Base-by-base conservation (phyloP, 2,888 invertebrate genomes). In the Philhelius pedissequus region DNA sequence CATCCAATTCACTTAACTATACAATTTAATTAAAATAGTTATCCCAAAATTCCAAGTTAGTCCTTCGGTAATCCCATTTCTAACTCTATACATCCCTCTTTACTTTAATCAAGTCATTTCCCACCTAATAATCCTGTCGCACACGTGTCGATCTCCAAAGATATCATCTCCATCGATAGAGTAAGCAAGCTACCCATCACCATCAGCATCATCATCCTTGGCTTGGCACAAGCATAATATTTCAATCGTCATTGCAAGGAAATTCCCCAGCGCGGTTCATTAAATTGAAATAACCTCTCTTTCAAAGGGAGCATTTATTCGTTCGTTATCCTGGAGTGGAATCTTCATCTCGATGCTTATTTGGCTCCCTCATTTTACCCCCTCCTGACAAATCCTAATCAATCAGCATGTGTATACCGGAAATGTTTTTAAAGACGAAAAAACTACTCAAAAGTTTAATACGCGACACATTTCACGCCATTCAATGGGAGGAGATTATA, bases 81-180 rank as follows among this genome's bases (percentile, higher is more conserved):
- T 13, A 22, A 4, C 20, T 15, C 68, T 38, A 9, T 35, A 5
- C 6, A 64, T 30, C 60, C 52, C 56, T 15, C 54, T 15, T 40
- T 52, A 40, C 62, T 69, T 56, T 79, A 83, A 83, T 83, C 54
- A 83, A 64, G 58, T 80, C 80, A 71, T 75, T 80, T 84, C 79
- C 83, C 79, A 77, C 58, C 70, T 68, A 71, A 71, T 77, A 66
- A 66, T 76, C 58, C 71, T 52, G 35, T 52, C 45, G 75, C 71
- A 80, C 84, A 84, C 84, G 84, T 84, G 84, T 80, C 84, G 84
- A 80, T 80, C 79, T 62, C 48, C 40, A 30, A 52, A 79, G 83
- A 83, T 83, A 79, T 40, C 68, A 50, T 52, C 68, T 68, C 68
- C 52, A 52, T 54, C 25, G 64, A 64, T 48, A 32, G 45, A 35